Evolutionary conservation across 2,113 vertebrate genomes (phyloP).

Genomic region (Centropristis striata): DNA sequence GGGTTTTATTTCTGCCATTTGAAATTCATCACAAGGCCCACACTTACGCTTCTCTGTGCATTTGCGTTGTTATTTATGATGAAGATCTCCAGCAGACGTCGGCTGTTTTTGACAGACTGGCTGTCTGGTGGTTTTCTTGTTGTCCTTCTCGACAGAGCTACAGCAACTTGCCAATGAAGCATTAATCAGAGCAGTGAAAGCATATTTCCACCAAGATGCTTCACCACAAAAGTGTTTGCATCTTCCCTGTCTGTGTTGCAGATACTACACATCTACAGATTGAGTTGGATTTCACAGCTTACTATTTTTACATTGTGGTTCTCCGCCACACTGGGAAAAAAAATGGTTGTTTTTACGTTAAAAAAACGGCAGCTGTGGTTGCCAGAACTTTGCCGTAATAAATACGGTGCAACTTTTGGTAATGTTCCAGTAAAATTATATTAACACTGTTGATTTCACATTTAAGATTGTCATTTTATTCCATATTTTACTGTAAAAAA

Average conservation of each 20-base stretch:
- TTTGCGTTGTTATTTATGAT: slow-evolving; percentile 57
- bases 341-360: no score
- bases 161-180: slow-evolving; percentile 23
- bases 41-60: slow-evolving; percentile 6
- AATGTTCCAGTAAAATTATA: no score
- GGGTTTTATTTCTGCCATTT: slow-evolving; percentile 54
- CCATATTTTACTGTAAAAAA: no score
- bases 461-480: no score
- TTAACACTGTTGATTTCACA: no score
- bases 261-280: slow-evolving; percentile 16
- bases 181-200: slow-evolving; percentile 41
- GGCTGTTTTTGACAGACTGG: slow-evolving; percentile 49
- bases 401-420: no score
- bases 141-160: slow-evolving; percentile 21
- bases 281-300: slow-evolving; percentile 32
- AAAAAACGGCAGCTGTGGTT: no score
- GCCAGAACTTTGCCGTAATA: no score
- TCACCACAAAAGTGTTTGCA: slow-evolving; percentile 5
- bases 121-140: neutral
- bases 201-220: slow-evolving; percentile 2
- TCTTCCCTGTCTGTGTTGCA: neutral
- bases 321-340: no score
- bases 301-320: slow-evolving; percentile 32
- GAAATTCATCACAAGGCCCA: slow-evolving; percentile 43
- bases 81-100: slow-evolving; percentile 44